Base-by-base conservation (phyloP, 2,113 vertebrate species). In the Tor tambroides region DNA sequence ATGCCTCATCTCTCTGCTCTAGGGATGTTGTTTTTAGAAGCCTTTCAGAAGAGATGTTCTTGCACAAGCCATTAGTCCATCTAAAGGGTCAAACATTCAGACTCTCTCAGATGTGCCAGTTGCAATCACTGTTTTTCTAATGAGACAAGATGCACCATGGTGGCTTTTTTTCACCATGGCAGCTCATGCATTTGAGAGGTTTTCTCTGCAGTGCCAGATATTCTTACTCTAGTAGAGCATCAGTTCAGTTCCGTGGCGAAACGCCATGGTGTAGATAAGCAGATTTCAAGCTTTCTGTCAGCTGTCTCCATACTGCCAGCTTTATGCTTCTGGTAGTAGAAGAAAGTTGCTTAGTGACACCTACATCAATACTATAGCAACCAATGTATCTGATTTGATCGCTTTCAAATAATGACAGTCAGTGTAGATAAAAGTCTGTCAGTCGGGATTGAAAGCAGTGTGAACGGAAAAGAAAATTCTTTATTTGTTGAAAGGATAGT, bases 241-340 rank as follows among this genome's bases (percentile, higher is more conserved):
- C 46, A 84, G 49, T n/a, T 84, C 67, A 84, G 83, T 74, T 74
- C 7, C 1, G 14, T 72, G 83, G 69, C 32, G 23, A 56, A 72
- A 26, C 1, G 49, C 49, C 69, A 84, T 17, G 6, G 32, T 56
- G 69, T 75, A 38, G 83, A 84, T 74, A 84, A 84, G 83, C 49
- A 41, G 69, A 84, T 84, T 84, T 84, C 67, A 54, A 74, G 67
- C 69, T 84, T 74, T 74, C 49, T 84, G 69, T 84, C 83, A 74
- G 51, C 32, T 84, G 49, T 74, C 46, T 38, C 30, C 28, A n/a
- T 56, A 26, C 23, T 84, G 83, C 83, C 83, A 59, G 69, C 30
- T 38, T 74, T 84, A 4, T 59, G 69, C 69, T 84, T 0, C 43
- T 69, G 2, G 28, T 83, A 12, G 83, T 56, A 26, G 49, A 74